A percentile compares a stretch with the other conserved stretches of the same genome.
Evolutionary conservation across 2,113 vertebrate species (phyloP).

Genomic region (Pelecanus crispus): DNA sequence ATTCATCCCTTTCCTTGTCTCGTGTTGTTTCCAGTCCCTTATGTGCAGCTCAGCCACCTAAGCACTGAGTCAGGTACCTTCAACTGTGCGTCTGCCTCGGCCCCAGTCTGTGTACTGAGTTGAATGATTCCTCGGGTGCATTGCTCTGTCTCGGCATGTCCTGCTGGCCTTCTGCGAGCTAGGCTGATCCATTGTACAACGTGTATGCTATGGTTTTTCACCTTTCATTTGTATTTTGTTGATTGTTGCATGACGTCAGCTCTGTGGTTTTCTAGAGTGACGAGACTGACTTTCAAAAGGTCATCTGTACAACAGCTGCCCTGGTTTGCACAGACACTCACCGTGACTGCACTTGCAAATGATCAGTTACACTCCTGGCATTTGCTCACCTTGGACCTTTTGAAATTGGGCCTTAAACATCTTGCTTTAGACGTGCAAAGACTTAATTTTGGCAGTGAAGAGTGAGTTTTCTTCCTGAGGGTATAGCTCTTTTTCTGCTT

Average conservation of each 20-base stretch:
- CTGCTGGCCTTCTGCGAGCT: conserved; percentile 36
- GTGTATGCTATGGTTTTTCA: background rate
- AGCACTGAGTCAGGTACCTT: conserved; percentile 92
- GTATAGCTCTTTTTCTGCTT: background rate
- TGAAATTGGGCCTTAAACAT: conserved; percentile 43
- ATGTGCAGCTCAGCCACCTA: conserved; percentile 89
- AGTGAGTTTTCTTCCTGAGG: background rate
- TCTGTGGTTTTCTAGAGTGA: background rate
- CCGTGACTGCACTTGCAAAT: background rate
- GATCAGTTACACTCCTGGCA: background rate
- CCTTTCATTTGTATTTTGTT: conserved; percentile 44
- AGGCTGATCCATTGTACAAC: background rate
- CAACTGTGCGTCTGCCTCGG: background rate
- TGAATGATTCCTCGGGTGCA: conserved; percentile 16
- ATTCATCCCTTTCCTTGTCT: conserved; percentile 74
- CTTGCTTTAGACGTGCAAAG: conserved; percentile 3
- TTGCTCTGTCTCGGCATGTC: conserved; percentile 69
- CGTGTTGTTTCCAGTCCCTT: conserved; percentile 84
- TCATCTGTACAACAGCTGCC: background rate
- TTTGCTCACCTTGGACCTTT: conserved; percentile 26
- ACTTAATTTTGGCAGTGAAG: background rate
- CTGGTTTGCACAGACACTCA: background rate
- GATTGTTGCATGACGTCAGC: conserved; percentile 53
- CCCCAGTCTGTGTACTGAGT: background rate
- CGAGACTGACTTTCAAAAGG: conserved; percentile 49